phyloP scores from a whole-genome alignment of 2,113 vertebrate species.

The Strix aluco region DNA sequence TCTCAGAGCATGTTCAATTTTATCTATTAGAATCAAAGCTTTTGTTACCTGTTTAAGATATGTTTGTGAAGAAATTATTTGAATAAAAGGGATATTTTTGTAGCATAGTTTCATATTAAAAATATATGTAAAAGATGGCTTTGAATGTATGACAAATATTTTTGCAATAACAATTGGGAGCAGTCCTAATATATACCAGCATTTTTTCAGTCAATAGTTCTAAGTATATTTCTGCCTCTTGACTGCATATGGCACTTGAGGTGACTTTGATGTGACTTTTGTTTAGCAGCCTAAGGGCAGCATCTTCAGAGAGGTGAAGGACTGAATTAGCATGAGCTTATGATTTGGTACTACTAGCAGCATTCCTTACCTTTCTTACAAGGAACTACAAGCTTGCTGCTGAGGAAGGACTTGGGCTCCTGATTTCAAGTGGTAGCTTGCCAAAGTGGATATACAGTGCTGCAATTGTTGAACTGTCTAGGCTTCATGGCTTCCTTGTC shows the following conservation, averaged over 20 bases:
- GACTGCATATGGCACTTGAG: neutral
- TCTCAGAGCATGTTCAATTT: neutral
- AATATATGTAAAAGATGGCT: neutral
- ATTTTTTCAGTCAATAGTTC: neutral
- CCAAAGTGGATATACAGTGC: neutral
- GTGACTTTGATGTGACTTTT: no score
- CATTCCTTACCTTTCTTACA: neutral
- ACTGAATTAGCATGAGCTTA: neutral
- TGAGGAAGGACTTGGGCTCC: neutral
- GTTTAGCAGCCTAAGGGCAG: neutral
- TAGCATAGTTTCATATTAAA: neutral
- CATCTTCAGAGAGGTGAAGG: neutral
- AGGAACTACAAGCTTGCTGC: neutral
- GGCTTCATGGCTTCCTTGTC: neutral
- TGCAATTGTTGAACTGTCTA: neutral
- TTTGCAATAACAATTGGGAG: neutral
- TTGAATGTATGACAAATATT: neutral
- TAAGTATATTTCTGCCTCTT: neutral
- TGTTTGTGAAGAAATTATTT: neutral
- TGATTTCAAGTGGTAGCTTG: neutral
- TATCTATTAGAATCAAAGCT: neutral
- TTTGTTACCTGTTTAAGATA: neutral
- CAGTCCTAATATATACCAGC: neutral
- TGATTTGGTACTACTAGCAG: neutral
- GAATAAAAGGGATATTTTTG: neutral